phyloP scores from a whole-genome alignment of 53 echinoderm and acorn worm genomes.

The Luidia sarsii region DNA sequence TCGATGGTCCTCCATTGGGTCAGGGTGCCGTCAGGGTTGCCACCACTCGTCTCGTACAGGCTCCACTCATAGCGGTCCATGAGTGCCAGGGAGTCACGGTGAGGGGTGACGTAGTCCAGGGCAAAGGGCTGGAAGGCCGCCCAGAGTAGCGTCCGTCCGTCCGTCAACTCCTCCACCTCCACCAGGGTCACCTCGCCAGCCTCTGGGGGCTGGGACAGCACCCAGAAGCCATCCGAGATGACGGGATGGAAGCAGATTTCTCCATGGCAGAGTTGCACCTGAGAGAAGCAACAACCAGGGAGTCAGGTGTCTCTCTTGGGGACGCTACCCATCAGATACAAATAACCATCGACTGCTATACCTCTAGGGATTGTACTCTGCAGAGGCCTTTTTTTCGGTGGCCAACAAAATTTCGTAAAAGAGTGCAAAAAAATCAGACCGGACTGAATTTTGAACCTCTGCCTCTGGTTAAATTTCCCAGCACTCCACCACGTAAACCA shows the following conservation, averaged over 20 bases:
- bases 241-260: conserved; percentile 25
- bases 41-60: conserved; percentile 9
- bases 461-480: too few species aligned
- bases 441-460: too few species aligned
- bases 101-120: not conserved
- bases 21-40: not conserved
- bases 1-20: conserved; percentile 13
- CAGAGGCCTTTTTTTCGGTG: too few species aligned
- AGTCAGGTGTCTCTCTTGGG: not conserved
- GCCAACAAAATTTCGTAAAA: too few species aligned
- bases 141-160: not conserved
- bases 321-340: too few species aligned
- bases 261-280: conserved; percentile 26
- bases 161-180: not conserved
- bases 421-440: too few species aligned
- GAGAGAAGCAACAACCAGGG: not conserved
- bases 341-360: too few species aligned
- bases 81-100: not conserved
- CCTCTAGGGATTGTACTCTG: too few species aligned
- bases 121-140: conserved; percentile 19
- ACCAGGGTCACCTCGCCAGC: not conserved
- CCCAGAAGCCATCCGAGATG: conserved; percentile 35
- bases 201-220: conserved; percentile 25
- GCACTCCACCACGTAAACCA: too few species aligned
- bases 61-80: conserved; percentile 61